Evolutionary conservation across 1,140 invertebrate species (phyloP).

Genomic region (Leptinotarsa texana): DNA sequence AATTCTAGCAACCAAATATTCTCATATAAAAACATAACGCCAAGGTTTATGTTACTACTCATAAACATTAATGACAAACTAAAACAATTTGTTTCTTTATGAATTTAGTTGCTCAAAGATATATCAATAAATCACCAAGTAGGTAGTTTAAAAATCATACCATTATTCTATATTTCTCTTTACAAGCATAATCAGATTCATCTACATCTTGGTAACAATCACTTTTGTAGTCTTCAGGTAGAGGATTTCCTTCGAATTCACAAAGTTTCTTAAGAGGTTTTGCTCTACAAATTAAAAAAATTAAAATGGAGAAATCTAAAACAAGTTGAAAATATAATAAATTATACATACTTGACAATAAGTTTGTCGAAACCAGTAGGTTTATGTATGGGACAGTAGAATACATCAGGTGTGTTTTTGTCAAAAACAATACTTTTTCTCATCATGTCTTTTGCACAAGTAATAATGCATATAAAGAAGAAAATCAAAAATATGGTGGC

Average conservation of each 20-base stretch:
- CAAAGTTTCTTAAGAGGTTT: conserved; percentile 74
- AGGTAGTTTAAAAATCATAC: conserved; percentile 57
- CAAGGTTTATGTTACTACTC: background rate
- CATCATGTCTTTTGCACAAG: conserved; percentile 69
- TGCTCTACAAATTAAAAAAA: conserved; percentile 55
- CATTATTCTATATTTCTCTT: conserved; percentile 83
- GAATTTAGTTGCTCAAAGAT: too few species aligned
- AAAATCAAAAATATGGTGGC: background rate
- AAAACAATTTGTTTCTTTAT: too few species aligned
- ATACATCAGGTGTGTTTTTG: conserved; percentile 80
- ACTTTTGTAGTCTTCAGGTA: conserved; percentile 76
- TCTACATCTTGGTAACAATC: conserved; percentile 84
- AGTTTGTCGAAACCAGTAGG: conserved; percentile 72
- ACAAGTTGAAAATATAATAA: too few species aligned
- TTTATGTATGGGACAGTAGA: conserved; percentile 81
- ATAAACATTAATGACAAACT: too few species aligned
- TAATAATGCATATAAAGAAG: background rate
- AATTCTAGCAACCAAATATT: background rate
- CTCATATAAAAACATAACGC: background rate
- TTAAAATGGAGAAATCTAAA: too few species aligned
- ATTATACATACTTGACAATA: conserved; percentile 61
- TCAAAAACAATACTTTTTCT: conserved; percentile 81
- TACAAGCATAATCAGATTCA: conserved; percentile 79
- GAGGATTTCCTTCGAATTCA: conserved; percentile 71
- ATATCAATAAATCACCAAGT: too few species aligned